A percentile compares a stretch with the other conserved stretches of the same genome.
Conservation (phyloP, 2,888 invertebrate species). For the Eustalomyia histrio region DNA sequence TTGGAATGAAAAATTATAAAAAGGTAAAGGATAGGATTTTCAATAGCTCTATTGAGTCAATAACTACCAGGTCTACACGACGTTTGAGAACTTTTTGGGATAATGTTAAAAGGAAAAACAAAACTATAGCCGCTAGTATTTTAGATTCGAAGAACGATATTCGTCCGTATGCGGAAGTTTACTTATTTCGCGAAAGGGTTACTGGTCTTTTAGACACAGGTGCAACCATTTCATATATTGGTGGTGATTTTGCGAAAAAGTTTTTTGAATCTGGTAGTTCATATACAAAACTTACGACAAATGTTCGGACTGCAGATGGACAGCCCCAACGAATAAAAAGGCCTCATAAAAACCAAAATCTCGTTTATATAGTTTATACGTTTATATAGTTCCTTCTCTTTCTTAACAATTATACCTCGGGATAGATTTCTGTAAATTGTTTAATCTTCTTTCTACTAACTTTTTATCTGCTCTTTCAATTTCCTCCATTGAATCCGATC, state of each 20-base stretch:
- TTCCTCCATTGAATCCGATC: background rate
- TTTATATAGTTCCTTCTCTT: constrained; percentile 20
- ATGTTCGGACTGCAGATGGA: constrained; percentile 37
- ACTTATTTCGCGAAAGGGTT: no score
- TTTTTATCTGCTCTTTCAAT: background rate
- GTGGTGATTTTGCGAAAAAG: constrained; percentile 14
- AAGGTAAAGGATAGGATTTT: no score
- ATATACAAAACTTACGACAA: constrained; percentile 14
- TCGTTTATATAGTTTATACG: constrained; percentile 14
- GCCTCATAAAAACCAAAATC: constrained; percentile 1
- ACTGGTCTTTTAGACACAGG: background rate
- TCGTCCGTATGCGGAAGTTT: no score
- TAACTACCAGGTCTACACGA: no score
- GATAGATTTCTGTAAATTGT: constrained; percentile 24
- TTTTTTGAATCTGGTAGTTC: background rate
- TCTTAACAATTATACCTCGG: constrained; percentile 8
- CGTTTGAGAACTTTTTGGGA: no score
- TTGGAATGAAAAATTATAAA: no score
- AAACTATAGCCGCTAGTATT: no score
- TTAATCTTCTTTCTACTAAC: constrained; percentile 7
- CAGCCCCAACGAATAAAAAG: constrained; percentile 27
- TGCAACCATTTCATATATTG: constrained; percentile 34
- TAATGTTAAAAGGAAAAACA: no score
- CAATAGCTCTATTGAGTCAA: no score
- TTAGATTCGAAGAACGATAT: no score